These are phyloP conservation scores for Halisarca cf. caerulea DNA, from an alignment of 37 sponge, comb jelly and placozoan species.

Conservation along the genomic window DNA sequence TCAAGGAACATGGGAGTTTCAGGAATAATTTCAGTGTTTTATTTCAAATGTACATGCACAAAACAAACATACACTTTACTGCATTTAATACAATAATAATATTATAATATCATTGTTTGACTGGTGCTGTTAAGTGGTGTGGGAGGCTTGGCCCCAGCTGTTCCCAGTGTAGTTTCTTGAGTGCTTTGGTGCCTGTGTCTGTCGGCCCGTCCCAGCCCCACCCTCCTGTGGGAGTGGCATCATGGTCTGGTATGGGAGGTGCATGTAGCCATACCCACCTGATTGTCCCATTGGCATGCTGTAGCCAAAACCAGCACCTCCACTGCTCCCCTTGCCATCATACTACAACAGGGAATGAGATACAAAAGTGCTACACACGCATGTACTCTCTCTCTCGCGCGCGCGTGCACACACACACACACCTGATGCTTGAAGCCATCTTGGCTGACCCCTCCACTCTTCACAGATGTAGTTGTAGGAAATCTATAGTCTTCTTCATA, in stretches of 20 bases:
- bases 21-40: slow-evolving; percentile 24
- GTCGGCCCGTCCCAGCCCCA: not conserved
- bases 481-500: slow-evolving; percentile 8
- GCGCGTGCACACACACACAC: too few species aligned
- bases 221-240: slow-evolving; percentile 2
- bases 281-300: slow-evolving; percentile 14
- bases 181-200: slow-evolving; percentile 11
- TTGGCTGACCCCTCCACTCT: not conserved
- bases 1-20: slow-evolving; percentile 86
- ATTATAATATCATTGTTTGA: not conserved
- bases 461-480: not conserved
- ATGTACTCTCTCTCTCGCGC: too few species aligned
- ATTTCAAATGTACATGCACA: slow-evolving; percentile 10
- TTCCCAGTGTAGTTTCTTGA: not conserved
- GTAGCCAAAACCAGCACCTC: not conserved
- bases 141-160: slow-evolving; percentile 7
- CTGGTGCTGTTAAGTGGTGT: not conserved
- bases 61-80: not conserved
- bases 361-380: too few species aligned
- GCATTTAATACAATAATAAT: not conserved
- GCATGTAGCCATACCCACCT: slow-evolving; percentile 4
- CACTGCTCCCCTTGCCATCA: too few species aligned
- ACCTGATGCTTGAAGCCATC: not conserved
- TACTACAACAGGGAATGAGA: too few species aligned
- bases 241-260: not conserved